phyloP scores from a whole-genome alignment of 2,113 vertebrate genomes.

The Pontoporia blainvillei region DNA sequence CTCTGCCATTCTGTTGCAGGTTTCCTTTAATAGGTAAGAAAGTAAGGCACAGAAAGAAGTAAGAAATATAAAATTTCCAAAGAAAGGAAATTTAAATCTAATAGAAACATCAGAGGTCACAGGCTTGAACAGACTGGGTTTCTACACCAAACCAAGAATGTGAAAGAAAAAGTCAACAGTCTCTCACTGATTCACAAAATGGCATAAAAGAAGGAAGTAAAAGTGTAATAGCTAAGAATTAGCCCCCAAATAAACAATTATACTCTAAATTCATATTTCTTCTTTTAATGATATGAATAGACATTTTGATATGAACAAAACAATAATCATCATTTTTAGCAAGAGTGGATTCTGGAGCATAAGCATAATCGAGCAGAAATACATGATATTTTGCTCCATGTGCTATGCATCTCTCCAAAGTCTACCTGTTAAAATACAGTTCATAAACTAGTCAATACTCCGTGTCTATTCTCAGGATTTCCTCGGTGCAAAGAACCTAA shows the following conservation, averaged over 20 bases:
- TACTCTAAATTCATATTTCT: background rate
- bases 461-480: background rate
- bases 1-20: background rate
- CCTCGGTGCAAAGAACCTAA: background rate
- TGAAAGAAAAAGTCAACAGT: background rate
- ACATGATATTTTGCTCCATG: background rate
- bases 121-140: background rate
- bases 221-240: background rate
- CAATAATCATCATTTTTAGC: background rate
- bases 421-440: background rate
- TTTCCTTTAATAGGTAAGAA: background rate
- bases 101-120: background rate
- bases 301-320: background rate
- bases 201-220: background rate
- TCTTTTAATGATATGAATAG: background rate
- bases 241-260: background rate
- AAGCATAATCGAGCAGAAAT: background rate
- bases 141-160: background rate
- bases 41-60: background rate
- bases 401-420: background rate
- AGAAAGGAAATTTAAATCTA: background rate
- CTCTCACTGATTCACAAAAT: background rate
- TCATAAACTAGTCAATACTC: background rate
- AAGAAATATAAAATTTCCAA: background rate
- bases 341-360: background rate